phyloP scores from a whole-genome alignment of 1,140 invertebrate genomes.

The Caenorhabditis latens region DNA sequence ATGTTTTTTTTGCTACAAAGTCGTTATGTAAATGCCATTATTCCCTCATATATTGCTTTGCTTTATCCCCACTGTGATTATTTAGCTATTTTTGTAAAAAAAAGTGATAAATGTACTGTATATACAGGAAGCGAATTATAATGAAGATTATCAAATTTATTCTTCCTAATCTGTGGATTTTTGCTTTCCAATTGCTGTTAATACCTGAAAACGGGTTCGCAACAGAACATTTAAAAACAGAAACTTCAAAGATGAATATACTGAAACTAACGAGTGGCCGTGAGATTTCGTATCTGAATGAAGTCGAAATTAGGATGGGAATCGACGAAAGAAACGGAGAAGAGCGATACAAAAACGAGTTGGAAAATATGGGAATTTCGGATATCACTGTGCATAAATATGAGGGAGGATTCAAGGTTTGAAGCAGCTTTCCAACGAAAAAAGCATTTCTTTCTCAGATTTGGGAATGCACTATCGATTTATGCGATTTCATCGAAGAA shows the following conservation, averaged over 20 bases:
- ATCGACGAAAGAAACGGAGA: conserved; percentile 16
- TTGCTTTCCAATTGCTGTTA: too few relatives aligned
- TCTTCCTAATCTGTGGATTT: too few relatives aligned
- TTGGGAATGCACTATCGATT: conserved; percentile 63
- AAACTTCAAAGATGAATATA: neutral
- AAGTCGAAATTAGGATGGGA: conserved; percentile 46
- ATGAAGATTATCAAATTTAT: neutral
- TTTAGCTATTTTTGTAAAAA: neutral
- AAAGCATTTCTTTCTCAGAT: conserved; percentile 17
- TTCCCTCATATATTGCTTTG: conserved; percentile 11
- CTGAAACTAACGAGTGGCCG: conserved; percentile 12
- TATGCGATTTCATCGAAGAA: conserved; percentile 56
- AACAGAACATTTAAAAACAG: neutral
- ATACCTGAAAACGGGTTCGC: too few relatives aligned
- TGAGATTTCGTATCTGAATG: conserved; percentile 33
- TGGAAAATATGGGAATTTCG: conserved; percentile 51
- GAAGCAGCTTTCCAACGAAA: neutral
- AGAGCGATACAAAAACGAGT: conserved; percentile 34
- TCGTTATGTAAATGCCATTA: neutral
- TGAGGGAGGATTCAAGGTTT: conserved; percentile 65
- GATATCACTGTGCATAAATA: conserved; percentile 63
- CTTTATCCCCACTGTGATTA: neutral
- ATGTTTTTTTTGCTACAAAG: neutral
- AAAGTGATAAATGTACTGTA: conserved; percentile 10
- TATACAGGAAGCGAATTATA: neutral